Percentiles rank a stretch among this genome's conserved stretches.
Evolutionary conservation across 2,888 invertebrate genomes (phyloP).

Genomic region (Aradus depressus): DNA sequence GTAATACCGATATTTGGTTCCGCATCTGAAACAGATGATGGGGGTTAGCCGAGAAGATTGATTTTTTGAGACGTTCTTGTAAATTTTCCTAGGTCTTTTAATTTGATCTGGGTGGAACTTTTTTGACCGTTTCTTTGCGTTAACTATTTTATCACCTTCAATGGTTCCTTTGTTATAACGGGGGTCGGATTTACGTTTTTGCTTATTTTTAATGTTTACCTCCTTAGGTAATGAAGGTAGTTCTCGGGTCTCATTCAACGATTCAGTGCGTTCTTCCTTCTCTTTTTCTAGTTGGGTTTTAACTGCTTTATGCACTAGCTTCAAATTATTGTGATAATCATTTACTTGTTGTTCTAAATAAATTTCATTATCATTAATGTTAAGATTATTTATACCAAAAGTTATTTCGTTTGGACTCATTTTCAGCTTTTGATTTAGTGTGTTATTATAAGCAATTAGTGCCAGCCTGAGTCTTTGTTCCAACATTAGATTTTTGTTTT

Average conservation of each 20-base stretch:
- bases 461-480: too few relatives aligned
- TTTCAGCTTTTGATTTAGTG: background rate
- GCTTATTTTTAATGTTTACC: too few relatives aligned
- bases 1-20: too few relatives aligned
- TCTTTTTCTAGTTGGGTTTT: background rate
- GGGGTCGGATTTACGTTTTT: too few relatives aligned
- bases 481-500: too few relatives aligned
- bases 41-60: too few relatives aligned
- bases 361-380: background rate
- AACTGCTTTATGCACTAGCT: background rate
- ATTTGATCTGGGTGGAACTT: too few relatives aligned
- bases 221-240: background rate
- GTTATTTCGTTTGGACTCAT: conserved; percentile 2
- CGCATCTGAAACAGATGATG: too few relatives aligned
- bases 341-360: conserved; percentile 1
- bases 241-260: background rate
- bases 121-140: too few relatives aligned
- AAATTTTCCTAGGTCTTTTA: background rate
- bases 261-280: background rate
- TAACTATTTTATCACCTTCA: too few relatives aligned
- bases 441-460: conserved; percentile 4
- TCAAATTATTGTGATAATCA: background rate
- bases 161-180: too few relatives aligned
- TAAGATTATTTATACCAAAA: background rate
- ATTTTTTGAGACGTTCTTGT: too few relatives aligned